Percentiles rank a stretch among this genome's conserved stretches.
Conservation (phyloP, 2,888 invertebrate species). For the Pheosia gnoma region DNA sequence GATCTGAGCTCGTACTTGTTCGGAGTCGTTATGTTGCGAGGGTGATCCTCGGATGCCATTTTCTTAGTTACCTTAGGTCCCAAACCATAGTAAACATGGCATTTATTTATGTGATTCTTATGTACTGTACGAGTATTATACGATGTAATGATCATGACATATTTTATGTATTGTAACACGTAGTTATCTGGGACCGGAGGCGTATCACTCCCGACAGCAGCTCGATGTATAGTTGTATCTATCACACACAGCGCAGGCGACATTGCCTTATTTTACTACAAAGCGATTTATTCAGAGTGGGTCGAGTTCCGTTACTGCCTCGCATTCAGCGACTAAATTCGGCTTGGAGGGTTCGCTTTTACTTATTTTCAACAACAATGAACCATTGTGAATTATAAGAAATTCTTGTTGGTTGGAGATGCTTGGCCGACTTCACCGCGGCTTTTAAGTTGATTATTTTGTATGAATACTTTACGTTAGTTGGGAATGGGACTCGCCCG, state of each 20-base stretch:
- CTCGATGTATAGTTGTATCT: slow-evolving; percentile 71
- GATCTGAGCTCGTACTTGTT: slow-evolving; percentile 54
- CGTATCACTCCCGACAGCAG: slow-evolving; percentile 61
- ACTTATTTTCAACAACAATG: slow-evolving; percentile 34
- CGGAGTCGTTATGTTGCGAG: slow-evolving; percentile 42
- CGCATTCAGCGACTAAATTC: slow-evolving; percentile 70
- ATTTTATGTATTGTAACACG: slow-evolving; percentile 72
- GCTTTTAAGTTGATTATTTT: slow-evolving; percentile 68
- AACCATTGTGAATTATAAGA: slow-evolving; percentile 59
- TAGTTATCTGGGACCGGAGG: slow-evolving; percentile 63
- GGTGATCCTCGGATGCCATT: slow-evolving; percentile 73
- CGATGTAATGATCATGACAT: slow-evolving; percentile 78
- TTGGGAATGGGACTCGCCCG: slow-evolving; percentile 36
- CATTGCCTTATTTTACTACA: slow-evolving; percentile 63
- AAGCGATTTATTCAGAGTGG: slow-evolving; percentile 78
- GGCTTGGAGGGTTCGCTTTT: slow-evolving; percentile 42
- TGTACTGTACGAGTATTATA: slow-evolving; percentile 75
- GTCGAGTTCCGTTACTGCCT: slow-evolving; percentile 81
- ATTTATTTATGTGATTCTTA: slow-evolving; percentile 82
- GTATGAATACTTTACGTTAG: slow-evolving; percentile 67
- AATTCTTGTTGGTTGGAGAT: slow-evolving; percentile 56
- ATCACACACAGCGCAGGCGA: slow-evolving; percentile 63
- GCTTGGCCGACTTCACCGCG: slow-evolving; percentile 48
- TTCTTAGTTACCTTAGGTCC: slow-evolving; percentile 81
- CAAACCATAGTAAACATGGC: slow-evolving; percentile 80